Evolutionary conservation across 2,888 invertebrate genomes (phyloP).

Genomic region (Tipula unca): DNA sequence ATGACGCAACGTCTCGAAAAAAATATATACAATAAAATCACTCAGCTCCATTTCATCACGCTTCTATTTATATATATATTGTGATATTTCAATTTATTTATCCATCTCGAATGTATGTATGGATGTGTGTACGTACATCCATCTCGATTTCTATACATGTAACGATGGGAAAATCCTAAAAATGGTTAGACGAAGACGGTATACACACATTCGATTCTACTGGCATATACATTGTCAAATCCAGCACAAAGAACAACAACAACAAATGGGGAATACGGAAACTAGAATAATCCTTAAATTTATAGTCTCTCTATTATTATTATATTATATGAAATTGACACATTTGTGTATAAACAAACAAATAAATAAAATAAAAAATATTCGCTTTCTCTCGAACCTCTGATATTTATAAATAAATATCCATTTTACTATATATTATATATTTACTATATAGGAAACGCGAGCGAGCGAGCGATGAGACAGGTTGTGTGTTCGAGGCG

Average conservation of each 20-base stretch:
- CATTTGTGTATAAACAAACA: background rate
- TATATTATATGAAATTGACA: constrained; percentile 8
- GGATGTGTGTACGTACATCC: background rate
- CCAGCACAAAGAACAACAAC: background rate
- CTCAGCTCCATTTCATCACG: background rate
- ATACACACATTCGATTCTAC: background rate
- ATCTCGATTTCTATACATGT: background rate
- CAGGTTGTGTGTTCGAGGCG: background rate
- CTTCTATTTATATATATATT: background rate
- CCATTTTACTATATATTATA: background rate
- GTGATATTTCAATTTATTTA: background rate
- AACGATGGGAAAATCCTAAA: background rate
- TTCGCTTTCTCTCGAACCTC: background rate
- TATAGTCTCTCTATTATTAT: constrained; percentile 9
- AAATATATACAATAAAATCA: background rate
- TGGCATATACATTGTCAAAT: background rate
- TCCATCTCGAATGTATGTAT: background rate
- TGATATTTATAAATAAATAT: background rate
- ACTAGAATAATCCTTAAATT: background rate
- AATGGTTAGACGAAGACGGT: background rate
- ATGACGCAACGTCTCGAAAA: background rate
- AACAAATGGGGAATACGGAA: background rate
- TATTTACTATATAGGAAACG: background rate
- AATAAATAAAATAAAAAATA: background rate
- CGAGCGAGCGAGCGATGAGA: background rate